Evolutionary conservation across 1,140 invertebrate species (phyloP).

Genomic region (Lordiphosa clarofinis): DNA sequence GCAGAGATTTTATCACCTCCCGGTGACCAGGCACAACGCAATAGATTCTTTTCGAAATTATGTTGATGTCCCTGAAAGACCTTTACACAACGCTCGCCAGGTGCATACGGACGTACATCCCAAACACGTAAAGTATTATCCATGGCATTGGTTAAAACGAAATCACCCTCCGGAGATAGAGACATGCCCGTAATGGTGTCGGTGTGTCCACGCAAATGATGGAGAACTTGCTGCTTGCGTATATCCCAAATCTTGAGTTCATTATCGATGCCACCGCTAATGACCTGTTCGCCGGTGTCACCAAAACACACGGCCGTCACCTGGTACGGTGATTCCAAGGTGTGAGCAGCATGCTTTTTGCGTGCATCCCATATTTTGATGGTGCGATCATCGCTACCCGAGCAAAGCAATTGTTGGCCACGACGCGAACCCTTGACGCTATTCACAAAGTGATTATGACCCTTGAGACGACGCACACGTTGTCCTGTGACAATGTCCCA

Average conservation of each 20-base stretch:
- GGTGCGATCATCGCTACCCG: conserved; percentile 97
- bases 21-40: conserved; percentile 93
- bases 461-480: conserved; percentile 95
- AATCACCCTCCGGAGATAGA: conserved; percentile 96
- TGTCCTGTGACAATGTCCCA: conserved; percentile 96
- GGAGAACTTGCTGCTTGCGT: conserved; percentile 92
- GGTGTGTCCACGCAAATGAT: conserved; percentile 91
- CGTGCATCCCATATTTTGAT: conserved; percentile 95
- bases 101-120: conserved; percentile 90
- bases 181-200: conserved; percentile 97
- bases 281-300: conserved; percentile 95
- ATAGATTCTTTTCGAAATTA: conserved; percentile 98
- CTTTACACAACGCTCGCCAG: conserved; percentile 95
- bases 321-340: conserved; percentile 91
- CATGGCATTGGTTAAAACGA: conserved; percentile 97
- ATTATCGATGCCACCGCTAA: conserved; percentile 97
- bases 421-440: conserved; percentile 90
- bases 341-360: conserved; percentile 88
- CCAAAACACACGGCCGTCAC: conserved; percentile 96
- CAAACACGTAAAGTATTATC: conserved; percentile 94
- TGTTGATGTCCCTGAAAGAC: conserved; percentile 96
- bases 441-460: conserved; percentile 94
- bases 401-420: conserved; percentile 93
- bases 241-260: conserved; percentile 99
- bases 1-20: conserved; percentile 92